Base-by-base conservation (phyloP, 1,140 invertebrate genomes). In the Notospermus geniculatus region DNA sequence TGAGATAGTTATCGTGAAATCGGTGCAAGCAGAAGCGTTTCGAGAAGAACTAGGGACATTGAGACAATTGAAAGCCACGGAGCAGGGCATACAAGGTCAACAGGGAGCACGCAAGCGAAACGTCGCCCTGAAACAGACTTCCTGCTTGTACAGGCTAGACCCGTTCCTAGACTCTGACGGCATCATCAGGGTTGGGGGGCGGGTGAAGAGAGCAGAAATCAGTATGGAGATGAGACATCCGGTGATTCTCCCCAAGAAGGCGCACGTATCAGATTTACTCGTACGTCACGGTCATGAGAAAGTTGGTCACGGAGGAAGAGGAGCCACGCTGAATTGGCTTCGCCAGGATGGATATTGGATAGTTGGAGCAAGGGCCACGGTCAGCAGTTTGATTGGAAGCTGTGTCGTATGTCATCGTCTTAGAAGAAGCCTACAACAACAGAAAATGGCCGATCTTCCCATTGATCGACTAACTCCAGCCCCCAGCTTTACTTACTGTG, bases 261-360 rank as follows among this genome's bases (percentile, higher is more conserved):
- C 29, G 19, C 63, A 64, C 32, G 19, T 64, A 2, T 56, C 59
- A 13, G 5, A 41, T n/a, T 22, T 61, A 13, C 29, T 61, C 30
- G 19, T 61, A 15, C 23, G 30, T 7, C 58, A 64, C 25, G 28
- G n/a, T 41, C 63, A 64, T 45, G 28, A 43, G 41, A 41, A 41
- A 39, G 15, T 52, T 0, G 27, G 15, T 13, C 63, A 64, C 28
- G 60, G 57, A 54, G 64, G 64, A 19, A 22, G 60, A 52, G 64
- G 60, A 30, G 36, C 54, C 19, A 63, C 64, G 13, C 2, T 58
- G 1, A 62, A 62, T 30, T 15, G 53, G 19, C n/a, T 65, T 25
- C 32, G 64, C 39, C 63, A 60, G n/a, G 41, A 19, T 53, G 60
- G 60, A 17, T 63, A 23, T 29, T 65, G 60, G 64, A 53, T 65